These are phyloP conservation scores for Dicyrtoma fusca DNA, from an alignment of 2,888 invertebrate genomes.

Conservation along the genomic window DNA sequence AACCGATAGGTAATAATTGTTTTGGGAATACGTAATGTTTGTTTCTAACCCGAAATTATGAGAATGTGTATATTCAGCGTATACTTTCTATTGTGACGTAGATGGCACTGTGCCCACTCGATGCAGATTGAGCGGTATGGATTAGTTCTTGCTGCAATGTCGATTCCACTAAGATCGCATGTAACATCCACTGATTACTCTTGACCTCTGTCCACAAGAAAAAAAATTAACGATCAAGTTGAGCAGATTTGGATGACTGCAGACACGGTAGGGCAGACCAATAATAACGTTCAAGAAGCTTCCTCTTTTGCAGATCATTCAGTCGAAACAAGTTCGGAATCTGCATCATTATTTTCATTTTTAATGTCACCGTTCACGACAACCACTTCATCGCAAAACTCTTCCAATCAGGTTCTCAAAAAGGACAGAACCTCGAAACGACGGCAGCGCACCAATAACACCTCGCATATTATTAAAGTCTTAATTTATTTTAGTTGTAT, in stretches of 20 bases:
- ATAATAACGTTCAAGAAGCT: background rate
- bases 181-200: slow-evolving; percentile 52
- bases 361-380: no score
- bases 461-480: slow-evolving; percentile 41
- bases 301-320: background rate
- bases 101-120: slow-evolving; percentile 58
- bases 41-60: background rate
- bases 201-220: slow-evolving; percentile 43
- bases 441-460: no score
- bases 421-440: no score
- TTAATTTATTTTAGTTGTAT: slow-evolving; percentile 47
- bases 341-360: no score
- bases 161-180: slow-evolving; percentile 55
- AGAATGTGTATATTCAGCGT: no score
- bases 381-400: no score
- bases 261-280: no score
- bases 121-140: slow-evolving; percentile 58
- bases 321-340: background rate
- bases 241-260: no score
- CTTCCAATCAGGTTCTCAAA: no score
- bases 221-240: background rate
- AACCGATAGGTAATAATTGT: slow-evolving; percentile 58
- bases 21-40: no score
- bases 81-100: slow-evolving; percentile 17
- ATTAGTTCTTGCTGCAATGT: slow-evolving; percentile 55